These are phyloP conservation scores for Pluvialis apricaria DNA, from an alignment of 2,113 vertebrate species.

Conservation along the genomic window DNA sequence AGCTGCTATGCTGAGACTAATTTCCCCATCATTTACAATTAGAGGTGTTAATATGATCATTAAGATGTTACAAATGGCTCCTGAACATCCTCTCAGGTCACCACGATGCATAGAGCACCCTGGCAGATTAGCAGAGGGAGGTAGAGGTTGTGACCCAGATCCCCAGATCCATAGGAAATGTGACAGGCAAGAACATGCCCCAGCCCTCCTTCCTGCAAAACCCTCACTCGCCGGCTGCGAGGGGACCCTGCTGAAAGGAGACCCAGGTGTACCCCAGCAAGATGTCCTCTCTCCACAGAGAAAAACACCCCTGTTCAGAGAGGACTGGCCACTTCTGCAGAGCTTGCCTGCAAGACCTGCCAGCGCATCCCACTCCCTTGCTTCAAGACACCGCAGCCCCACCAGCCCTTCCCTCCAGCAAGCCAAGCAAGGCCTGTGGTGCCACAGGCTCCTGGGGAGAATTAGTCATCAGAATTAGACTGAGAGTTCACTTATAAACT, in stretches of 20 bases:
- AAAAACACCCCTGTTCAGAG: rapidly evolving
- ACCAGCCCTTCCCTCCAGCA: not conserved
- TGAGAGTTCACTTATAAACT: not conserved
- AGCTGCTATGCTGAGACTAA: constrained; percentile 12
- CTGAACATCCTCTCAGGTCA: not conserved
- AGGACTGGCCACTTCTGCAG: not conserved
- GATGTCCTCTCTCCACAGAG: not conserved
- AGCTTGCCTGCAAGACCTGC: not conserved
- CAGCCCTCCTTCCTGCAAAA: not conserved
- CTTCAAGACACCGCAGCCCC: not conserved
- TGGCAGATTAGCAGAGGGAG: not conserved
- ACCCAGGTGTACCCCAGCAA: not conserved
- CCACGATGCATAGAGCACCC: rapidly evolving
- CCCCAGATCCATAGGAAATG: not conserved
- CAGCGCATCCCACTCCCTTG: rapidly evolving
- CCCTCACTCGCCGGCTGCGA: rapidly evolving
- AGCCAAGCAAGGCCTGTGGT: not conserved
- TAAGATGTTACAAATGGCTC: not conserved
- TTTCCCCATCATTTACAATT: constrained; percentile 30
- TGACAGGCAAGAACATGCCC: not conserved
- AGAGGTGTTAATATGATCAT: constrained; percentile 22
- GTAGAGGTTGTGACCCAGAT: not conserved
- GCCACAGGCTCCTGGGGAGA: not conserved
- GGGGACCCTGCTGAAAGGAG: not conserved
- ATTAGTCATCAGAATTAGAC: not conserved